These are phyloP conservation scores for Prochilodus magdalenae DNA, from an alignment of 2,113 vertebrate species.

Conservation along the genomic window DNA sequence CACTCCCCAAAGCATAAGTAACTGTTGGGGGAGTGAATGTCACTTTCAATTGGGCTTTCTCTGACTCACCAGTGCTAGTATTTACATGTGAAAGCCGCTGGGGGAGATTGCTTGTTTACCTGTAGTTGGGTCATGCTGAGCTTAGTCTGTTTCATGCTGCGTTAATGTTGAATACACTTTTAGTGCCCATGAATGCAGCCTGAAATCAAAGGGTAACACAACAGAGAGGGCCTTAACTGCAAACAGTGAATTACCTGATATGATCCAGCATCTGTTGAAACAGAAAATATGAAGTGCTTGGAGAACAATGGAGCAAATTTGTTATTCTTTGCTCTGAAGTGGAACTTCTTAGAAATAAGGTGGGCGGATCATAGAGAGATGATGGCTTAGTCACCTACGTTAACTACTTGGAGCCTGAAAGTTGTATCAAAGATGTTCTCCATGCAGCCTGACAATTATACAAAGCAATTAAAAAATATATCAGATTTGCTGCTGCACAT, in stretches of 20 bases:
- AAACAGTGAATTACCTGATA: background rate
- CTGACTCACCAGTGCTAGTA: background rate
- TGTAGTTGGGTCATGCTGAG: background rate
- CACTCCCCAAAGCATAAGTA: background rate
- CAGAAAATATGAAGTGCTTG: background rate
- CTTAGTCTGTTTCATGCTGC: constrained; percentile 7
- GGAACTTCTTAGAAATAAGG: background rate
- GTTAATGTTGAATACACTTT: constrained; percentile 3
- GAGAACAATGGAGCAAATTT: background rate
- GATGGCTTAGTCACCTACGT: background rate
- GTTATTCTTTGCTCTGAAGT: background rate
- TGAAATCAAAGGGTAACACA: background rate
- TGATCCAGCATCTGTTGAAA: background rate
- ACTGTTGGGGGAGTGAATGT: background rate
- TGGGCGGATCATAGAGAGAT: background rate
- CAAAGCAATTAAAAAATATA: no score
- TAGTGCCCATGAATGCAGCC: background rate
- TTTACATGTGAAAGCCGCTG: constrained; percentile 7
- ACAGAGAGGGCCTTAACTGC: background rate
- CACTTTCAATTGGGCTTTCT: background rate
- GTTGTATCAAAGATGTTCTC: no score
- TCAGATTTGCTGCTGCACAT: no score
- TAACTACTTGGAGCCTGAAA: no score
- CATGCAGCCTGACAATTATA: no score
- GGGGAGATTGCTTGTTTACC: background rate